A percentile compares a stretch with the other conserved stretches of the same genome.
These are phyloP conservation scores for Yponomeuta evonymella DNA, from an alignment of 2,888 invertebrate genomes.

Conservation along the genomic window DNA sequence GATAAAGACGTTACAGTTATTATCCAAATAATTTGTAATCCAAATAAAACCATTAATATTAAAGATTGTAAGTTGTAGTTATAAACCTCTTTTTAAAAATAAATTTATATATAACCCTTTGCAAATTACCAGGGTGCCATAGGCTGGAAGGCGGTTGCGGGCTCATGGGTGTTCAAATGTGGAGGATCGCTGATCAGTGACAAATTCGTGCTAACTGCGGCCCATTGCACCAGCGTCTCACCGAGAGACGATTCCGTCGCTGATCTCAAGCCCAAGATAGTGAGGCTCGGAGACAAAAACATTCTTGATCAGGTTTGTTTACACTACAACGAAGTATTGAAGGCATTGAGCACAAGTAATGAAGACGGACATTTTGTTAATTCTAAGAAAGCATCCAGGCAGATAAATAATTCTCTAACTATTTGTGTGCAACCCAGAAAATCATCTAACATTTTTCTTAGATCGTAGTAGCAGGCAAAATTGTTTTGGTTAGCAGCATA, in stretches of 20 bases:
- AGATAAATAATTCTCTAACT: no score
- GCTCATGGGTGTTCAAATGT: constrained; percentile 56
- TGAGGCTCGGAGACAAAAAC: constrained; percentile 36
- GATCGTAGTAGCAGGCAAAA: not conserved
- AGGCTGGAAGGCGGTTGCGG: constrained; percentile 35
- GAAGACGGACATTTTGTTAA: no score
- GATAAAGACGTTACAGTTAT: no score
- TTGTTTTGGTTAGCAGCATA: no score
- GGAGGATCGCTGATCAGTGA: constrained; percentile 79
- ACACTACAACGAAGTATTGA: no score
- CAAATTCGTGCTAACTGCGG: constrained; percentile 78
- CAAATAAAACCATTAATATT: not conserved
- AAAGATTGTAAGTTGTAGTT: not conserved
- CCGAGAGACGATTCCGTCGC: constrained; percentile 26
- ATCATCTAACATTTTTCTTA: not conserved
- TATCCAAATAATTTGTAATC: no score
- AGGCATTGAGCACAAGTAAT: no score
- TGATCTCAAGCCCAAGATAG: constrained; percentile 33
- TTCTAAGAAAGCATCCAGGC: no score
- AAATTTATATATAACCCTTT: not conserved
- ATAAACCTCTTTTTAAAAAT: no score
- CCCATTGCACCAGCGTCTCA: constrained; percentile 68
- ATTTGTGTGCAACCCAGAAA: not conserved
- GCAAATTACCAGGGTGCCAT: constrained; percentile 33
- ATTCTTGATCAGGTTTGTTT: constrained; percentile 25